A percentile compares a stretch with the other conserved stretches of the same genome.
Evolutionary conservation across 2,797 vertebrate genomes (phyloP).

Genomic region (Centropyge bicolor): DNA sequence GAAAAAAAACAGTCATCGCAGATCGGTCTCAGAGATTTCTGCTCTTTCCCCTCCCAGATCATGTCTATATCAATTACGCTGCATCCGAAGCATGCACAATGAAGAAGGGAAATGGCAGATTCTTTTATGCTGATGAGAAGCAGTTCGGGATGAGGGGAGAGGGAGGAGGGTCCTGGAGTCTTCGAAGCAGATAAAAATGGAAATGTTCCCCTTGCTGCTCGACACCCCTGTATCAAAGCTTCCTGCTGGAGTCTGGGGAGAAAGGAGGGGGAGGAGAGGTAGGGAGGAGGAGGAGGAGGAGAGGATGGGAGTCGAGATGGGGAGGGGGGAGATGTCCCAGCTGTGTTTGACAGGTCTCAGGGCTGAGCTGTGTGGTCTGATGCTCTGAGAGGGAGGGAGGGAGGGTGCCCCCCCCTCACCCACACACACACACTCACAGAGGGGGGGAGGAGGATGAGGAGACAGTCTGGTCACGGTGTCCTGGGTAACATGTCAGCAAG

Average conservation of each 20-base stretch:
- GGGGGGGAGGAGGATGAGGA: slow-evolving; percentile 25
- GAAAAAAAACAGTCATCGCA: slow-evolving; percentile 54
- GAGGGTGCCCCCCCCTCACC: slow-evolving; percentile 17
- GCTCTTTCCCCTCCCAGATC: slow-evolving; percentile 61
- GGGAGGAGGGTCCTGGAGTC: slow-evolving; percentile 70
- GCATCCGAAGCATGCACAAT: slow-evolving; percentile 61
- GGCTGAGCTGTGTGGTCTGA: slow-evolving; percentile 82
- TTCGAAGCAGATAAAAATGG: slow-evolving; percentile 83
- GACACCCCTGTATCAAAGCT: slow-evolving; percentile 81
- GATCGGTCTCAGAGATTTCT: slow-evolving; percentile 62
- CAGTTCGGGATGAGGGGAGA: slow-evolving; percentile 65
- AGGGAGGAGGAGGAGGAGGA: slow-evolving; percentile 58
- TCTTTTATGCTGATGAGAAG: slow-evolving; percentile 82
- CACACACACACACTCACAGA: slow-evolving; percentile 24
- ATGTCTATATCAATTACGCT: slow-evolving; percentile 76
- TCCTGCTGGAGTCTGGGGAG: slow-evolving; percentile 76
- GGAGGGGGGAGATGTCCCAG: slow-evolving; percentile 79
- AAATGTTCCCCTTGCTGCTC: slow-evolving; percentile 77
- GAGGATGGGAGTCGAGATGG: slow-evolving; percentile 19
- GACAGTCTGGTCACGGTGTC: slow-evolving; percentile 72
- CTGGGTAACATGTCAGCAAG: slow-evolving; percentile 76
- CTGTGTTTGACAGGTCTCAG: slow-evolving; percentile 85
- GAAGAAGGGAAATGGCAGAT: slow-evolving; percentile 66
- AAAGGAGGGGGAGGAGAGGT: slow-evolving; percentile 55
- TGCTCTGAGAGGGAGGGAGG: slow-evolving; percentile 61